Conservation (phyloP, 2,888 invertebrate species). For the Morpho achilles region DNA sequence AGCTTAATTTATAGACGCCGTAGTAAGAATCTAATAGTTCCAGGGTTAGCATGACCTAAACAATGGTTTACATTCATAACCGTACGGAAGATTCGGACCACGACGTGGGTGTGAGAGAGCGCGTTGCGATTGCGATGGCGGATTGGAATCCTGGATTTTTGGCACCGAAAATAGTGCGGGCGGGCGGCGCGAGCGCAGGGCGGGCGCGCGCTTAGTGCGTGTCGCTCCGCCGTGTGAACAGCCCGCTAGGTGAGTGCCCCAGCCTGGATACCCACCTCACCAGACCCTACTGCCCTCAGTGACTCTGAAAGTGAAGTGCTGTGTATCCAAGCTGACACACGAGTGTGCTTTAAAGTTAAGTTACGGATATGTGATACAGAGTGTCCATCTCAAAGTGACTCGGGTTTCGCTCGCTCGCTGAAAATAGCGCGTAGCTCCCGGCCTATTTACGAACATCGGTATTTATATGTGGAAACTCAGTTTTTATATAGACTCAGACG, state of each 20-base stretch:
- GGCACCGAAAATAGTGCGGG: slow-evolving; percentile 78
- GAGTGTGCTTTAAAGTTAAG: slow-evolving; percentile 33
- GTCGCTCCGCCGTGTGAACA: slow-evolving; percentile 79
- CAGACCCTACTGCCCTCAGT: slow-evolving; percentile 25
- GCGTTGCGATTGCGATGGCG: slow-evolving; percentile 51
- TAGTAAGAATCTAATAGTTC: no score
- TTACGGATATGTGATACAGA: slow-evolving; percentile 24
- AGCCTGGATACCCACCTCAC: slow-evolving; percentile 32
- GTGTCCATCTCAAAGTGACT: slow-evolving; percentile 47
- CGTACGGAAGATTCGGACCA: slow-evolving; percentile 24
- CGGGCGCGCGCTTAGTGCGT: slow-evolving; percentile 73
- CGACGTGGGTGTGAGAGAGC: slow-evolving; percentile 55
- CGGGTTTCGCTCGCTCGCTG: slow-evolving; percentile 71
- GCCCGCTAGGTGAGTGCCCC: slow-evolving; percentile 72
- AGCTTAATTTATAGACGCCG: no score
- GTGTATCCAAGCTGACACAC: slow-evolving; percentile 57
- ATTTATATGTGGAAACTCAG: slow-evolving; percentile 75
- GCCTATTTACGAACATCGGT: slow-evolving; percentile 73
- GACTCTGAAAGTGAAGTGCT: slow-evolving; percentile 35
- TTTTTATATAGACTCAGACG: slow-evolving; percentile 65
- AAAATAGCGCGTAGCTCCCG: slow-evolving; percentile 68
- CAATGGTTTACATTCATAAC: slow-evolving; percentile 19
- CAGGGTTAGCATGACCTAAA: slow-evolving; percentile 10
- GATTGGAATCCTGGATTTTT: slow-evolving; percentile 74
- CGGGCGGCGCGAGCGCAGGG: slow-evolving; percentile 57